Evolutionary conservation across 2,888 invertebrate species (phyloP), one percentile per base, ranked within the genome.

Genomic region (Brachycybe producta): DNA sequence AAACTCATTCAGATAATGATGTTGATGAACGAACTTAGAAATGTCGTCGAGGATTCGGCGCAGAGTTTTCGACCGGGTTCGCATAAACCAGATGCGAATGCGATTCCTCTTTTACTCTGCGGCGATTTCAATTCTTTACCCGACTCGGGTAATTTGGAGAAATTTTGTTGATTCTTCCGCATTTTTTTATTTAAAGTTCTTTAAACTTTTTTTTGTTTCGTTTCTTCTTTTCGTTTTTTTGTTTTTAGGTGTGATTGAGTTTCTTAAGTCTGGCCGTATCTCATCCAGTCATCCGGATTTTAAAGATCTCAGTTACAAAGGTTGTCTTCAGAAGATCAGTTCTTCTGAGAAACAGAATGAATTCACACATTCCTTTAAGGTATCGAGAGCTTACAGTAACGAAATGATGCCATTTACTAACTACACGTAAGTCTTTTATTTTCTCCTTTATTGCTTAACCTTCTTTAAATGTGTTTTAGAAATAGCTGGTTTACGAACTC

Each of bases 1-100:
- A 98, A 98, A 71, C 77, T 99, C 41, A 94, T 99, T 57, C 98
- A 98, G 71, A 92, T 94, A 30, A 94, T 97, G 86, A 95, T 98
- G 94, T 72, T 98, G 59, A 85, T 91, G 71, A 85, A 90, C 67
- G 95, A 97, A 69, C 73, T 98, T 60, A 80, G 85, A 64, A 75
- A 78, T 55, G 87, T 92, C 56, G 73, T 88, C 56, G 87, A 91
- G 63, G 86, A 88, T 67, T 83, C 85, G 30, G 80, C 82, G 56
- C 79, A 83, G 61, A 82, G 81, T 60, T 77, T 85, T 60, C 76
- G 84, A 56, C 74, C 78, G 38, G 80, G 81, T 15, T 51, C 57
- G n/a, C 74, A 79, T 60, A 79, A 79, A 61, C 78, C 80, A 54
- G 57, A 58, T 42, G 41, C 58, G 13, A 66, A 77, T 63, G 81